Evolutionary conservation across 1,140 invertebrate species (phyloP), one percentile per base, ranked within the genome.

Genomic region (Trachelipus rathkii): DNA sequence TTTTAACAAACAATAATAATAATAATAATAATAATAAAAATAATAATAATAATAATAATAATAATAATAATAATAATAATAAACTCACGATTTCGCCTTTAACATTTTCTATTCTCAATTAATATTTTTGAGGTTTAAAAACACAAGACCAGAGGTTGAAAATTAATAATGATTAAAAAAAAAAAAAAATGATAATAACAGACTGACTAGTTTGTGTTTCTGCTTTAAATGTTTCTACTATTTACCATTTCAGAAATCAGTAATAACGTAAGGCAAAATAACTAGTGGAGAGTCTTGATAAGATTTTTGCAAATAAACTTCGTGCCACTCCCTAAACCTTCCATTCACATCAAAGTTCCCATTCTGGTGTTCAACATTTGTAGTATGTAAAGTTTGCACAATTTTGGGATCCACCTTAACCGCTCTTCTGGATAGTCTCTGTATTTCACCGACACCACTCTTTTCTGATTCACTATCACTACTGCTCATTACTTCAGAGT

Each of bases 221-320:
- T 33, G 33, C 33, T 33, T 33, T 33, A 33, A 33, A 33, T 33
- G 33, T 33, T 33, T 33, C 33, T 33, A 33, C 33, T 33, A 33
- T 33, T 33, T 33, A 33, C 33, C 33, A 33, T 6, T 33, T 83
- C 82, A 81, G 75, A 79, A 95, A 89, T 95, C 93, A 87, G 94
- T 92, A 84, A 95, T 90, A 87, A 94, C 92, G 88, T 96, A 96
- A 87, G 94, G 94, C 89, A 95, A 89, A 88, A 95, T 91, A 86
- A 91, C 89, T 85, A 95, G 88, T 82, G 88, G 87, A 85, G 93
- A 91, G 83, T 87, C 90, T 85, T 88, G 88, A 83, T 88, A 91
- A 82, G 89, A 90, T 84, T 87, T 87, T 85, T 86, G 89, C 80
- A 89, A 89, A 79, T 90, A 87, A 85, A 89, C 90, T 86, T 95